A percentile compares a stretch with the other conserved stretches of the same genome.
These are phyloP conservation scores for Leptinotarsa texana DNA, from an alignment of 1,140 invertebrate species.

Conservation along the genomic window DNA sequence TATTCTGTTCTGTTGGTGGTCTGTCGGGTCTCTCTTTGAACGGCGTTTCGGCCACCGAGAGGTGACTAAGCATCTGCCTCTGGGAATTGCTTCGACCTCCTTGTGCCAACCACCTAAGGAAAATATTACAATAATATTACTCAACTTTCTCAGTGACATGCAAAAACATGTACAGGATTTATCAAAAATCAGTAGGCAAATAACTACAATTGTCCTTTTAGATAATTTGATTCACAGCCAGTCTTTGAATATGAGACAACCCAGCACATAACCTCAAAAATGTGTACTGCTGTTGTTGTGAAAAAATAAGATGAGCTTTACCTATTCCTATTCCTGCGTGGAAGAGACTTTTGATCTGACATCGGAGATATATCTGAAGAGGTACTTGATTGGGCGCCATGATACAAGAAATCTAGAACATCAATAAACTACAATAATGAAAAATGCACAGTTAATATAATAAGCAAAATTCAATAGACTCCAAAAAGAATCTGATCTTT, in stretches of 20 bases:
- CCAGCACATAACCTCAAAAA: no score
- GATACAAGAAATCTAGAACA: slow-evolving; percentile 72
- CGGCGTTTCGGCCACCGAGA: slow-evolving; percentile 65
- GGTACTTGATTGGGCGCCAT: slow-evolving; percentile 74
- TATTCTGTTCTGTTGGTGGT: slow-evolving; percentile 33
- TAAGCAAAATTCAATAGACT: background rate
- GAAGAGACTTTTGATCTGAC: slow-evolving; percentile 76
- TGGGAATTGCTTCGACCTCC: slow-evolving; percentile 62
- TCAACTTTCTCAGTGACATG: no score
- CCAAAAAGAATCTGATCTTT: background rate
- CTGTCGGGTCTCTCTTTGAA: slow-evolving; percentile 57
- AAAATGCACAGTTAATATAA: background rate
- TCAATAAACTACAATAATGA: slow-evolving; percentile 2
- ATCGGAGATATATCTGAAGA: slow-evolving; percentile 78
- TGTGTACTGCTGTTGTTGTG: no score
- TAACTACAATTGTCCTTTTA: no score
- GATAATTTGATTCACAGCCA: no score
- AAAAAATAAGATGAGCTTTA: slow-evolving; percentile 45
- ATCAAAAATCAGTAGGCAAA: no score
- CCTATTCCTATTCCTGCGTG: slow-evolving; percentile 70
- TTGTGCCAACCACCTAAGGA: slow-evolving; percentile 63
- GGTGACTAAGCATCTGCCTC: slow-evolving; percentile 61
- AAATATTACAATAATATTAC: background rate
- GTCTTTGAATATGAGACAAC: no score
- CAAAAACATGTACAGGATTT: no score